These are phyloP conservation scores for Notoglanidium macrostoma DNA, from an alignment of 2,797 vertebrate genomes.

Conservation along the genomic window DNA sequence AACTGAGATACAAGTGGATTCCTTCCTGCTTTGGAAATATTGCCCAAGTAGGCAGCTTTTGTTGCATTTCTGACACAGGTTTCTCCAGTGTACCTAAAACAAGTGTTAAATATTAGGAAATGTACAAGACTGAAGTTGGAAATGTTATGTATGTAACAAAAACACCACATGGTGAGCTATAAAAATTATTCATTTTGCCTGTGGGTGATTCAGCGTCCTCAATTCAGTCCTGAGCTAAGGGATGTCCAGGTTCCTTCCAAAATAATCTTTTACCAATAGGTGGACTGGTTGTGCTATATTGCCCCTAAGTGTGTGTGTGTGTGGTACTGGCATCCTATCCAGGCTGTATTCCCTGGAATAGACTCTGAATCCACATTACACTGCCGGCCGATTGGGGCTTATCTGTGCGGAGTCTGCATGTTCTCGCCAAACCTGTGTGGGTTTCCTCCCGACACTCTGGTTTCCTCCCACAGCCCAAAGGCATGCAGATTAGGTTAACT, in stretches of 20 bases:
- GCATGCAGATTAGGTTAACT: no score
- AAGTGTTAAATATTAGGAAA: neutral
- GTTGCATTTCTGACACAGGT: neutral
- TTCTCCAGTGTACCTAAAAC: neutral
- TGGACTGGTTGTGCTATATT: neutral
- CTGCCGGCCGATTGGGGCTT: no score
- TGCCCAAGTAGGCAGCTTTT: neutral
- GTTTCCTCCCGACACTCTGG: no score
- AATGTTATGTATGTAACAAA: neutral
- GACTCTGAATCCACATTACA: neutral
- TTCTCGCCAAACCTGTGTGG: no score
- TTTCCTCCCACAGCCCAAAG: no score
- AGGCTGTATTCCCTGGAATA: neutral
- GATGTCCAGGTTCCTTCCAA: neutral
- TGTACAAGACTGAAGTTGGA: neutral
- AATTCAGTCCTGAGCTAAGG: neutral
- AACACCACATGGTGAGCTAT: neutral
- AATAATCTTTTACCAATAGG: neutral
- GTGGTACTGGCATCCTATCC: neutral
- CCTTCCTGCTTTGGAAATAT: neutral
- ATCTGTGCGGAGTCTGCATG: no score
- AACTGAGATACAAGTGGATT: neutral
- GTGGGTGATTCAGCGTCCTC: neutral
- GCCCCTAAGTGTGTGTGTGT: neutral
- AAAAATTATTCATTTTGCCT: neutral